phyloP scores from a whole-genome alignment of 2,888 invertebrate species.

The Oxystoma pomonae region DNA sequence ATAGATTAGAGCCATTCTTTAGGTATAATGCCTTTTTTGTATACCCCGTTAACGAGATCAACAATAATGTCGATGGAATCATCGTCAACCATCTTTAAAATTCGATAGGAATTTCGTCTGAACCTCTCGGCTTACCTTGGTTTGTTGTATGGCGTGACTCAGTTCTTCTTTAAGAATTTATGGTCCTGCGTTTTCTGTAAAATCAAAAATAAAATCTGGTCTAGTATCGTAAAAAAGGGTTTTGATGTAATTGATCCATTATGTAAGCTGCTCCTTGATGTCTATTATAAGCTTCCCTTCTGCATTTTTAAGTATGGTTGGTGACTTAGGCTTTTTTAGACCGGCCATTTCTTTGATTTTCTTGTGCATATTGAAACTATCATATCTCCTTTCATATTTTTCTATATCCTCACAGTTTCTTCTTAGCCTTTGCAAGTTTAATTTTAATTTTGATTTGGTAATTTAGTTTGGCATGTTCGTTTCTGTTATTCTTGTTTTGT shows the following conservation, averaged over 20 bases:
- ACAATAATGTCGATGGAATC: slow-evolving; percentile 4
- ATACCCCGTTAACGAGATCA: background rate
- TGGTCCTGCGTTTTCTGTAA: slow-evolving; percentile 2
- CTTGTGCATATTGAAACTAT: background rate
- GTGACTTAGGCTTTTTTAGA: background rate
- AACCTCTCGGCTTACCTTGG: background rate
- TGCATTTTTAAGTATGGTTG: slow-evolving; percentile 1
- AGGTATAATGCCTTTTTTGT: no score
- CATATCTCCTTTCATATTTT: no score
- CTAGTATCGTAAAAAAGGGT: slow-evolving; percentile 1
- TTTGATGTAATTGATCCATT: background rate
- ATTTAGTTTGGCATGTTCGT: background rate
- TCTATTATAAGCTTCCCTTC: background rate
- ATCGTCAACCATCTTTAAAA: no score
- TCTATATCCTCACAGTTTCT: no score
- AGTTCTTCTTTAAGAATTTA: background rate
- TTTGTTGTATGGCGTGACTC: background rate
- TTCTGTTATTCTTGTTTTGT: background rate
- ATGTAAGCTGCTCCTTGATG: background rate
- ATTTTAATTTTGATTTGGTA: background rate
- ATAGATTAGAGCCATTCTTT: no score
- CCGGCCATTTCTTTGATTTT: slow-evolving; percentile 8
- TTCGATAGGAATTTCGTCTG: background rate
- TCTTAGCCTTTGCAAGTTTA: background rate
- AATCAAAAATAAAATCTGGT: background rate